Evolutionary conservation across 2,888 invertebrate genomes (phyloP).

Genomic region (Sphaerophoria taeniata): DNA sequence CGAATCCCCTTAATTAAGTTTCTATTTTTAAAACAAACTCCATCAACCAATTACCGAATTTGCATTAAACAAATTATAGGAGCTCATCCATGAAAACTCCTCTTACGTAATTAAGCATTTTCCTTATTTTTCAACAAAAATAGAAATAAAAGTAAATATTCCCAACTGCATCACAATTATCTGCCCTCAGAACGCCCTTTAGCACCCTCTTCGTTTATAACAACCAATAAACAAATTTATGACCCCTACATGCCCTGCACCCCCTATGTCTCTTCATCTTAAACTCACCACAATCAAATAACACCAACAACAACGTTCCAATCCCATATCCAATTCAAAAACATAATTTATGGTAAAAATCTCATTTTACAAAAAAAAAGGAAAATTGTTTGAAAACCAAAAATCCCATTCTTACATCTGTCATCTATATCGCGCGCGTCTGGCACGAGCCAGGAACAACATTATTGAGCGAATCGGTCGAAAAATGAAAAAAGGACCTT

Average conservation of each 20-base stretch:
- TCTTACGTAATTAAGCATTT: constrained; percentile 46
- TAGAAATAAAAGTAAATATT: neutral
- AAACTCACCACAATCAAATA: constrained; percentile 12
- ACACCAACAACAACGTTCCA: neutral
- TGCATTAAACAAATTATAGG: constrained; percentile 1
- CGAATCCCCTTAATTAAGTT: neutral
- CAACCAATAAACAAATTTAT: constrained; percentile 69
- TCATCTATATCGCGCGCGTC: constrained; percentile 50
- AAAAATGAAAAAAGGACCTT: neutral
- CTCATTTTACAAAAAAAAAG: constrained; percentile 66
- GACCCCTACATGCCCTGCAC: constrained; percentile 60
- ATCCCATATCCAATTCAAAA: constrained; percentile 57
- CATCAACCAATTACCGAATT: constrained; percentile 9
- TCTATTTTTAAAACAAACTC: neutral
- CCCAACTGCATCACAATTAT: neutral
- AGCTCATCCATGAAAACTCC: constrained; percentile 25
- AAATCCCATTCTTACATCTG: constrained; percentile 73
- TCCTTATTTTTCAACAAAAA: constrained; percentile 31
- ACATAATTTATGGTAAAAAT: constrained; percentile 73
- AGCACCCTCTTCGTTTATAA: constrained; percentile 26
- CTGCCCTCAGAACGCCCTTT: constrained; percentile 7
- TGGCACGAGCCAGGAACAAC: constrained; percentile 62
- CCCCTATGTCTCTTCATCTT: constrained; percentile 6
- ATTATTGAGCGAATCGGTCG: constrained; percentile 22
- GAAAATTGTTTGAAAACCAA: constrained; percentile 28